Evolutionary conservation across 2,888 invertebrate genomes (phyloP), one percentile per base, ranked within the genome.

Genomic region (Plebejus anna): DNA sequence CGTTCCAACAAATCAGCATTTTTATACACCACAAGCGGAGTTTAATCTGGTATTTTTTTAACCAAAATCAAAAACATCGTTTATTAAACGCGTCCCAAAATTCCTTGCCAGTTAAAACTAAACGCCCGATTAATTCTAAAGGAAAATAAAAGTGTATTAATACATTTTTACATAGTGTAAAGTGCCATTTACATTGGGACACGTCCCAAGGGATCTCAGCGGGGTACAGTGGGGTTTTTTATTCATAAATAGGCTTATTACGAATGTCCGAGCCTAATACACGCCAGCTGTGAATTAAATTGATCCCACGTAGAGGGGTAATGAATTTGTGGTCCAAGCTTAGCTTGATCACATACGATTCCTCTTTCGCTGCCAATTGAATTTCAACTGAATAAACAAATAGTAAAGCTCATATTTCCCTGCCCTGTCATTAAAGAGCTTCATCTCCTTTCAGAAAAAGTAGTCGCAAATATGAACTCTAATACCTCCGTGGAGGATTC

Each of bases 271-370:
- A 57, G 76, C 73, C 73, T 73, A 75, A 42, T 47, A 42, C 38
- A 47, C 47, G 57, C 90, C 89, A 91, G 89, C 91, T 92, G 92
- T 90, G 92, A 90, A 88, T 89, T 82, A 85, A 90, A 92, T 92
- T 89, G 90, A 88, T 86, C 86, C 88, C 92, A 84, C 87, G 90
- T 88, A 81, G 89, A 73, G 81, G 87, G 81, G 81, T 90, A 91
- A 92, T 91, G 90, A 89, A 90, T 80, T 80, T 80, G 78, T 79
- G 79, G 79, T 79, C 76, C 75, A 55, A 77, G 79, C 78, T 13
- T 55, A 66, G 32, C 32, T 36, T 66, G 32, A 73, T 73, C 47
- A 55, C 42, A 70, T 76, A 76, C 38, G 42, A 70, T 57, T 75
- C 22, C 38, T 38, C 5, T 75, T 22, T 28, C 5, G 0, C 28